Evolutionary conservation across 2,888 invertebrate genomes (phyloP), one percentile per base, ranked within the genome.

Genomic region (Oscheius sp.): DNA sequence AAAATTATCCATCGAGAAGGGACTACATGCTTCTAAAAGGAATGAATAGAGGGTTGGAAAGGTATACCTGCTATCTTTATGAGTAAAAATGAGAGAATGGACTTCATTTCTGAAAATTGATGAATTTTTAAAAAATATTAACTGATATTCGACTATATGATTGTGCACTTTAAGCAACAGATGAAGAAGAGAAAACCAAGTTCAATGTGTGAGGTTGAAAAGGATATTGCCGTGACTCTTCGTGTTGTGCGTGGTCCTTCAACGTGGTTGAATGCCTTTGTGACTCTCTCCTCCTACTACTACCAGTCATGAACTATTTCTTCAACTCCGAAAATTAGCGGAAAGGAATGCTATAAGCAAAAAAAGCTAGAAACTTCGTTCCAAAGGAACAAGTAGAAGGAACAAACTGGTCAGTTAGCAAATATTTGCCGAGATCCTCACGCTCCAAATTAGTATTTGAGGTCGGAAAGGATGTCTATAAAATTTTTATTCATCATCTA

Each of bases 1-100:
- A 17, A 59, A 44, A n/a, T 59, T 59, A 26, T 75, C 75, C 30
- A 67, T 64, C 5, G 69, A 71, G 32, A 75, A 75, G 6, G 75
- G 75, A 32, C 70, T 71, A 50, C 75, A 75, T n/a, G 64, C 54
- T 17, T 70, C 72, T 72, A 64, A 41, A 44, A 45, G 14, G 4
- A 17, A 44, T 12, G 28, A 20, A 51, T 8, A 45, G 6, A 8
- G n/a, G 45, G 45, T 45, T 45, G 14, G 17, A 6, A 20, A 3
- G 6, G 4, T 33, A 2, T 26, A 59, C 59, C 59, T 44, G 59
- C n/a, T 44, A 59, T 41, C 44, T 44, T 41, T 41, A 59, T 44
- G 17, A 59, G 26, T 2, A 59, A 17, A 2, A 59, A 12, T 14
- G 44, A 24, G 28, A 44, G 44, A 28, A 44, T 22, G 33, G 36